phyloP scores from a whole-genome alignment of 1,140 invertebrate genomes.

The Polypedilum vanderplanki region DNA sequence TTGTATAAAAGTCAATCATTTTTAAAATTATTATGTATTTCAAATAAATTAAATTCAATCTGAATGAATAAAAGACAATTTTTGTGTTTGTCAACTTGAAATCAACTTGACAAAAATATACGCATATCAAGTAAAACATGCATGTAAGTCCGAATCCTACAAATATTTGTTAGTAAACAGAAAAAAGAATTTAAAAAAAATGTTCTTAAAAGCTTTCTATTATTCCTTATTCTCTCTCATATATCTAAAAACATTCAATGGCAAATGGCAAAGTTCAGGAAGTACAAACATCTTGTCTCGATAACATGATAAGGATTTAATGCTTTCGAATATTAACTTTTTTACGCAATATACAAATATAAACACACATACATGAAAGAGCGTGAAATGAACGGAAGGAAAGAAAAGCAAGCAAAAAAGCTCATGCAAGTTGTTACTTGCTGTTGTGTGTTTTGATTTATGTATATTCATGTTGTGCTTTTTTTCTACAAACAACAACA shows the following conservation, averaged over 20 bases:
- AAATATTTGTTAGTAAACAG: too few relatives aligned
- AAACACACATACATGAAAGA: neutral
- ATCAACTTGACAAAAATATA: too few relatives aligned
- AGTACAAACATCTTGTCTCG: neutral
- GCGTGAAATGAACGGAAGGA: neutral
- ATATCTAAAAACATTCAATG: neutral
- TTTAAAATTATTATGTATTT: too few relatives aligned
- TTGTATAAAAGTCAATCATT: too few relatives aligned
- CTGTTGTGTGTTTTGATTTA: neutral
- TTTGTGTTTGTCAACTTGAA: too few relatives aligned
- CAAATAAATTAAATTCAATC: too few relatives aligned
- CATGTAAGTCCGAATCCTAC: too few relatives aligned
- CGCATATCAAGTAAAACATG: too few relatives aligned
- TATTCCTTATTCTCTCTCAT: too few relatives aligned
- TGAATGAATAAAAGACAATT: too few relatives aligned
- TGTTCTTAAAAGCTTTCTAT: too few relatives aligned
- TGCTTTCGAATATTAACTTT: neutral
- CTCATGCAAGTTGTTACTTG: neutral
- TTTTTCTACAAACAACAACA: neutral
- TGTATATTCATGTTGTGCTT: neutral
- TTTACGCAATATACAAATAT: neutral
- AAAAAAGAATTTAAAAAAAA: too few relatives aligned
- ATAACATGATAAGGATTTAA: constrained; percentile 13
- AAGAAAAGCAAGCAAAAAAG: neutral
- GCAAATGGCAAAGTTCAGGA: neutral